Conservation (phyloP, 2,888 invertebrate species). For the Griposia aprilina region DNA sequence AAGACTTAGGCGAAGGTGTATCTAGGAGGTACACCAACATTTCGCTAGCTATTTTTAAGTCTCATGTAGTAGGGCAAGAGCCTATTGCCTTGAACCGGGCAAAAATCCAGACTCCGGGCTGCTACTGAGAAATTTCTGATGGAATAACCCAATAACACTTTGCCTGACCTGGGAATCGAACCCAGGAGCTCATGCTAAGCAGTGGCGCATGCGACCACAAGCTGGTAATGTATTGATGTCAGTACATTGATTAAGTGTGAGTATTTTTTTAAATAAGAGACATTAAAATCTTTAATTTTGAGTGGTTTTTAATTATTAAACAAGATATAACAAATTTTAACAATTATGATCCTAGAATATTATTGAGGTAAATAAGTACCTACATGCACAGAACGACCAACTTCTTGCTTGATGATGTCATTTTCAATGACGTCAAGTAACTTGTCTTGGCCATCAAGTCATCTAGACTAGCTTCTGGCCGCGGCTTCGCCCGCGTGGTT, state of each 20-base stretch:
- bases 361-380: slow-evolving; percentile 11
- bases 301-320: not conserved
- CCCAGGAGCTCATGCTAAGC: not conserved
- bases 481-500: no score
- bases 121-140: not conserved
- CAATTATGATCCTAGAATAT: not conserved
- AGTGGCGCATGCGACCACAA: not conserved
- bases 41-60: not conserved
- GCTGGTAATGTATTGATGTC: not conserved
- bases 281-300: not conserved
- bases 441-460: slow-evolving; percentile 41
- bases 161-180: not conserved
- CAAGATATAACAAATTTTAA: not conserved
- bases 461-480: slow-evolving; percentile 4
- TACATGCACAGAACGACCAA: slow-evolving; percentile 48
- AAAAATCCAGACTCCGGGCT: not conserved
- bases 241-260: not conserved
- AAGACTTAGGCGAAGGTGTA: not conserved
- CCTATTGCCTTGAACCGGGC: not conserved
- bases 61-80: not conserved
- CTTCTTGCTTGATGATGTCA: slow-evolving; percentile 65
- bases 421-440: slow-evolving; percentile 44
- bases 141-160: not conserved
- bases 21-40: not conserved
- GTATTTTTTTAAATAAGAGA: not conserved